phyloP scores from a whole-genome alignment of 2,888 invertebrate species.

The Drosophila barbarae region DNA sequence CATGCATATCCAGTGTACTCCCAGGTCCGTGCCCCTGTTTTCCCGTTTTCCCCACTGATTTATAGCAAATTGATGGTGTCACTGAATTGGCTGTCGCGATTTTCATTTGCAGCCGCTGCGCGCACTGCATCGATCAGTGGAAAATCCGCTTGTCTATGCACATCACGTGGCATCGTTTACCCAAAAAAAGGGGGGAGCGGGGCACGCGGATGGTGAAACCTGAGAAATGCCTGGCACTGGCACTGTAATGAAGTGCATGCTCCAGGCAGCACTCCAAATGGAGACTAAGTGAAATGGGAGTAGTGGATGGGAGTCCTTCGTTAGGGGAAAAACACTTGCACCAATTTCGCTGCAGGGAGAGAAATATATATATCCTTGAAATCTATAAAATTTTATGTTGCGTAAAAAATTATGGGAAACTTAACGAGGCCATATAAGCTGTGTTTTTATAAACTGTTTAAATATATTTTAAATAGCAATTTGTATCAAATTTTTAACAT shows the following conservation, averaged over 20 bases:
- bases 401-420: not conserved
- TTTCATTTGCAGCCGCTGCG: constrained; percentile 31
- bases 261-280: constrained; percentile 9
- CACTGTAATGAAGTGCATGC: constrained; percentile 22
- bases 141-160: constrained; percentile 65
- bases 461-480: not conserved
- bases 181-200: constrained; percentile 3
- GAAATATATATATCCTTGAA: not conserved
- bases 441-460: not conserved
- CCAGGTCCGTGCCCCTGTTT: not conserved
- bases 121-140: constrained; percentile 48
- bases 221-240: constrained; percentile 9
- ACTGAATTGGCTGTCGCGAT: constrained; percentile 42
- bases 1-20: constrained; percentile 33
- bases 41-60: constrained; percentile 47
- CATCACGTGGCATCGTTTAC: constrained; percentile 66
- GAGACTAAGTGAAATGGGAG: constrained; percentile 12
- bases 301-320: constrained; percentile 16
- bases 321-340: constrained; percentile 14
- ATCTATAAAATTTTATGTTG: not conserved
- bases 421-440: not conserved
- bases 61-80: constrained; percentile 72
- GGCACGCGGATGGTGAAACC: not conserved
- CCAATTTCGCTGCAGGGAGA: constrained; percentile 3
- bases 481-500: no score